Conservation (phyloP, 2,888 invertebrate genomes). For the Papilio protenor region DNA sequence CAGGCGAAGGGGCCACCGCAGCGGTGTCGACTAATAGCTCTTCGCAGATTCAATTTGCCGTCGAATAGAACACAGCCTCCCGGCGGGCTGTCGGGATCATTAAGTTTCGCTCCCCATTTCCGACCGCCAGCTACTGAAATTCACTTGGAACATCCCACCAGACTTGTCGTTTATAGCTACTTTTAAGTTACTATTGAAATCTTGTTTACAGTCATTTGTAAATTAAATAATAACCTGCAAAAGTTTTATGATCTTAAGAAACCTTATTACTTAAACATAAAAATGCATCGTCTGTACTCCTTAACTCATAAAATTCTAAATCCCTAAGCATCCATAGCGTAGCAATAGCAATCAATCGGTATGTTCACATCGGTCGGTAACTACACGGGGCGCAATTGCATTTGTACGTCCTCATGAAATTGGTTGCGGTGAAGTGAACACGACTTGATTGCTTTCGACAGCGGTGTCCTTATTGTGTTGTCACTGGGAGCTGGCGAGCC, state of each 20-base stretch:
- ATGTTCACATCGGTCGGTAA: constrained; percentile 39
- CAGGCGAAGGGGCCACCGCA: constrained; percentile 67
- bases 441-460: constrained; percentile 73
- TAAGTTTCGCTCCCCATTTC: constrained; percentile 73
- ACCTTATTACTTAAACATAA: background rate
- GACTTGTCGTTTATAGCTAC: constrained; percentile 54
- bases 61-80: constrained; percentile 78
- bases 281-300: background rate
- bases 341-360: constrained; percentile 40
- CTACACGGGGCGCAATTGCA: constrained; percentile 49
- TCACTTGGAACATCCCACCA: constrained; percentile 62
- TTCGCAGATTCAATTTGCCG: constrained; percentile 81
- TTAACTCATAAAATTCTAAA: background rate
- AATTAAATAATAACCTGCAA: background rate
- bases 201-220: constrained; percentile 51
- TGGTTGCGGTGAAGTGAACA: constrained; percentile 68
- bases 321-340: constrained; percentile 38
- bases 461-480: constrained; percentile 78
- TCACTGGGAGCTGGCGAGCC: constrained; percentile 71
- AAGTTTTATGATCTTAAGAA: background rate
- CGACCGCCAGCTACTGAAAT: constrained; percentile 61
- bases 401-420: constrained; percentile 58
- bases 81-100: constrained; percentile 76
- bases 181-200: constrained; percentile 50
- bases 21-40: constrained; percentile 81